Evolutionary conservation across 2,797 vertebrate species (phyloP).

Genomic region (Rhadinocentrus ornatus): DNA sequence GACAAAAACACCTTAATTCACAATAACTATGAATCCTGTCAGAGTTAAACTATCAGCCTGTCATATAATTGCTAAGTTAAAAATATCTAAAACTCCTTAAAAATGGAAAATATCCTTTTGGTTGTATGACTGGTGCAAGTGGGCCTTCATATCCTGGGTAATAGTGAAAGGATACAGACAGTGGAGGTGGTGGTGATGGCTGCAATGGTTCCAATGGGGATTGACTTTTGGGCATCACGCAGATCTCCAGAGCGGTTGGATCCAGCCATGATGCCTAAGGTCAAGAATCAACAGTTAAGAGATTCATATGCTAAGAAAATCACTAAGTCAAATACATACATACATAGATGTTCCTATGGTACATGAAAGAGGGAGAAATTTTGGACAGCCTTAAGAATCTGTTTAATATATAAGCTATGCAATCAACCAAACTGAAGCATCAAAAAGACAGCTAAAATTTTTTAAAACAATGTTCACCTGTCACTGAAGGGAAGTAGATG

Average conservation of each 20-base stretch:
- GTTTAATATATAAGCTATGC: not conserved
- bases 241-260: conserved; percentile 97
- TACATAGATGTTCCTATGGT: not conserved
- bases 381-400: not conserved
- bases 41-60: conserved; percentile 3
- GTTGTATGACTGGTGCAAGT: not conserved
- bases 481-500: conserved; percentile 98
- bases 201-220: conserved; percentile 95
- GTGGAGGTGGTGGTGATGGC: conserved; percentile 96
- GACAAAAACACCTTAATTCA: conserved; percentile 17
- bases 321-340: not conserved
- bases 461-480: conserved; percentile 81
- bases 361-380: not conserved
- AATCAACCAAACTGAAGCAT: not conserved
- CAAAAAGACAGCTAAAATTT: not conserved
- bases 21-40: conserved; percentile 14
- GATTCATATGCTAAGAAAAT: not conserved
- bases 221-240: conserved; percentile 96
- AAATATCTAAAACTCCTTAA: not conserved
- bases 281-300: not conserved
- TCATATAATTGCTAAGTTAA: not conserved
- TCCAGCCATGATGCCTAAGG: conserved; percentile 96
- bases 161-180: conserved; percentile 91
- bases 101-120: not conserved
- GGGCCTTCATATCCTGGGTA: conserved; percentile 39